These are phyloP conservation scores for Mirza zaza DNA, from an alignment of 2,113 vertebrate species.

Conservation along the genomic window DNA sequence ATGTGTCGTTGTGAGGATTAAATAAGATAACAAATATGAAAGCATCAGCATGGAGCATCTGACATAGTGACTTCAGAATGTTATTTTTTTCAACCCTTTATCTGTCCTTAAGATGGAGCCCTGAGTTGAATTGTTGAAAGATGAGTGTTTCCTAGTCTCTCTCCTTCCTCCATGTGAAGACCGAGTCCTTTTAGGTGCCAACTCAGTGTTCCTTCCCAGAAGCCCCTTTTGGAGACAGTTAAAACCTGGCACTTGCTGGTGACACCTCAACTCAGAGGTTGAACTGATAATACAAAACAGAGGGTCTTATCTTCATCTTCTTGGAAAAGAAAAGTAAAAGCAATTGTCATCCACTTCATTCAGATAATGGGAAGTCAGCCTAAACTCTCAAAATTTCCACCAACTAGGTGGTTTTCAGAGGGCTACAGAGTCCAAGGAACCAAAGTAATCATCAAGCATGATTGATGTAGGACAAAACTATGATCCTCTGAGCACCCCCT, in stretches of 20 bases:
- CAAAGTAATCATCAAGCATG: background rate
- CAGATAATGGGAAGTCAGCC: background rate
- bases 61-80: background rate
- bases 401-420: background rate
- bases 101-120: background rate
- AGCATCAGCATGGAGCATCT: background rate
- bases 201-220: background rate
- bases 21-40: background rate
- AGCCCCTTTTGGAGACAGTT: background rate
- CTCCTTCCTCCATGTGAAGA: background rate
- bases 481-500: background rate
- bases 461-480: background rate
- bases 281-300: background rate
- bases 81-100: background rate
- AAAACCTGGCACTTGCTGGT: background rate
- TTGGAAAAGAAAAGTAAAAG: conserved; percentile 25
- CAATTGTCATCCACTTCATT: background rate
- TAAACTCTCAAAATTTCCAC: background rate
- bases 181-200: background rate
- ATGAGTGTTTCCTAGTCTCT: background rate
- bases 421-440: background rate
- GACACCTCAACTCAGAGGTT: background rate
- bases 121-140: background rate
- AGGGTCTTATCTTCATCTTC: background rate
- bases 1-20: background rate